These are phyloP conservation scores for Cheilosia vulpina DNA, from an alignment of 2,888 invertebrate species.

Conservation along the genomic window DNA sequence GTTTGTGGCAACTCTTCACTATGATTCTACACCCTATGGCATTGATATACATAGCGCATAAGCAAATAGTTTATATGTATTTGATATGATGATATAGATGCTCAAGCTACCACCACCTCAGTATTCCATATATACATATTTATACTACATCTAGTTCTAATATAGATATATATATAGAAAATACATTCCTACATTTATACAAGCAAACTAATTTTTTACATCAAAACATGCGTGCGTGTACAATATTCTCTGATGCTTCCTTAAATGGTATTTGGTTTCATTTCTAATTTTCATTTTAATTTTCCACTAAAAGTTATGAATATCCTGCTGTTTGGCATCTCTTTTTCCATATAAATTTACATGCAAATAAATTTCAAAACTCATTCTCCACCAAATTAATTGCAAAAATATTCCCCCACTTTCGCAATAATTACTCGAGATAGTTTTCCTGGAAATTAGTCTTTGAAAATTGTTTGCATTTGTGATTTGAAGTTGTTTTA, in stretches of 20 bases:
- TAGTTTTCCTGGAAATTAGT: neutral
- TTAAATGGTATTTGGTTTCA: conserved; percentile 68
- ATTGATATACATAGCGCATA: conserved; percentile 59
- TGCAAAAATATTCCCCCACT: neutral
- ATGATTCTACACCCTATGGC: conserved; percentile 67
- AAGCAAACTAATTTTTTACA: conserved; percentile 34
- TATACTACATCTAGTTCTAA: conserved; percentile 52
- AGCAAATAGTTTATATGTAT: conserved; percentile 49
- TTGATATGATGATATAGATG: conserved; percentile 60
- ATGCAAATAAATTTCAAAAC: conserved; percentile 36
- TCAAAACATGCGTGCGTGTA: conserved; percentile 67
- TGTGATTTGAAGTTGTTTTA: neutral
- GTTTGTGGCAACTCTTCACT: conserved; percentile 70
- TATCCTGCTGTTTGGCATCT: neutral
- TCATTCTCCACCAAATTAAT: neutral
- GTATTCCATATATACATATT: conserved; percentile 70
- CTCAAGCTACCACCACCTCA: conserved; percentile 60
- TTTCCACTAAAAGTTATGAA: conserved; percentile 7
- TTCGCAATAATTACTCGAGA: neutral
- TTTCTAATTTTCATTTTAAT: conserved; percentile 21
- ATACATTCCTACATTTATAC: conserved; percentile 45
- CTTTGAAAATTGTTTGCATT: conserved; percentile 44
- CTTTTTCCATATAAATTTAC: neutral
- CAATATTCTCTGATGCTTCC: conserved; percentile 67
- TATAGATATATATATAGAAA: neutral